These are phyloP conservation scores for Odontocolon sp. DNA, from an alignment of 2,888 invertebrate genomes.

Conservation along the genomic window DNA sequence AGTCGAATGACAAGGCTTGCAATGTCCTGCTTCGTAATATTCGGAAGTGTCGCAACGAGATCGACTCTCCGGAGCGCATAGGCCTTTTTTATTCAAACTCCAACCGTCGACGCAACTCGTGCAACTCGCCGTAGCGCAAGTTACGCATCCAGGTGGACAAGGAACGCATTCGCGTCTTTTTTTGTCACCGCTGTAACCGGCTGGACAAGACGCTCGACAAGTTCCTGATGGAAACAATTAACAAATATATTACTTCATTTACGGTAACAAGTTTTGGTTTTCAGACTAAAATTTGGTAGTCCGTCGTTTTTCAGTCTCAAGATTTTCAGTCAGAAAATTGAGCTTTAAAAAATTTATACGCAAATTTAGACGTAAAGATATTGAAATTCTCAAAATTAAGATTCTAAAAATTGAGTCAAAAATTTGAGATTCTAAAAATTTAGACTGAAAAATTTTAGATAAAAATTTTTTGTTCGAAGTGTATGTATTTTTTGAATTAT, in stretches of 20 bases:
- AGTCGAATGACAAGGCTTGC: conserved; percentile 88
- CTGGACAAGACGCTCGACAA: conserved; percentile 88
- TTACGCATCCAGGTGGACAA: conserved; percentile 90
- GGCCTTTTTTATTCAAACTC: conserved; percentile 89
- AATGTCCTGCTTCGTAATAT: conserved; percentile 87
- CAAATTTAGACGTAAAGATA: too few species aligned
- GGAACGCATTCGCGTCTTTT: conserved; percentile 90
- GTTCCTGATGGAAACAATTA: too few species aligned
- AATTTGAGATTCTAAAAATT: too few species aligned
- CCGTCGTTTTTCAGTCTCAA: not conserved
- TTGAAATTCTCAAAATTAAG: too few species aligned
- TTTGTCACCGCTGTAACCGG: conserved; percentile 88
- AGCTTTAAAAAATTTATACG: too few species aligned
- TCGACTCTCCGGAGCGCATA: conserved; percentile 87
- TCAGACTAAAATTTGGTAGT: not conserved
- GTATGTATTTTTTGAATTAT: too few species aligned
- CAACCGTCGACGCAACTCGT: conserved; percentile 88
- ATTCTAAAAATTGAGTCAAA: too few species aligned
- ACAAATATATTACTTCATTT: too few species aligned
- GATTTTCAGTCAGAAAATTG: not conserved
- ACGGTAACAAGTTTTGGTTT: not conserved
- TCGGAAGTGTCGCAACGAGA: conserved; percentile 86
- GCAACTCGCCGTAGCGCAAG: conserved; percentile 88
- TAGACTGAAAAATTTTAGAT: too few species aligned
- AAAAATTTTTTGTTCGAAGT: too few species aligned